A percentile compares a stretch with the other conserved stretches of the same genome.
These are phyloP conservation scores for Cephonodes hylas DNA, from an alignment of 2,888 invertebrate species.

Conservation along the genomic window DNA sequence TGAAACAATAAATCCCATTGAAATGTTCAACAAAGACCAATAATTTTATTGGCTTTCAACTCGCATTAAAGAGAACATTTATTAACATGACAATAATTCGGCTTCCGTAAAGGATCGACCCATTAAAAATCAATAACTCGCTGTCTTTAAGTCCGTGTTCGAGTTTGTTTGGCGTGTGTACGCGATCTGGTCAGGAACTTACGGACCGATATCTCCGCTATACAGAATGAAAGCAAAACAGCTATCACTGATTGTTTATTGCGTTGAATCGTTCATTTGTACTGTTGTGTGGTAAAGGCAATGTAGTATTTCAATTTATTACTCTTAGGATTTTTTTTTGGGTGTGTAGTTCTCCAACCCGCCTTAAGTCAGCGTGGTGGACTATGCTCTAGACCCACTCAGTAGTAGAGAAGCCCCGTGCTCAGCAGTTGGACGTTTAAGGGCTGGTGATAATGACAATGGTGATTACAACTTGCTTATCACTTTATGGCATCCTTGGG, in stretches of 20 bases:
- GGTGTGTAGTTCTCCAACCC: no score
- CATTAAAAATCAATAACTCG: conserved; percentile 55
- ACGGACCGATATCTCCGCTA: conserved; percentile 51
- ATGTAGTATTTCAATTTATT: neutral
- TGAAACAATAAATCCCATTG: neutral
- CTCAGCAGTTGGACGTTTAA: no score
- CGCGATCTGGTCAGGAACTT: conserved; percentile 47
- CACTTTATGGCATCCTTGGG: no score
- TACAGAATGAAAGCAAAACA: conserved; percentile 58
- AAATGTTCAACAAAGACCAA: neutral
- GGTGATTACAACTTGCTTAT: no score
- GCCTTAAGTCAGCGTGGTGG: no score
- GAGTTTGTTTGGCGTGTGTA: neutral
- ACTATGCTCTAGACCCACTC: no score
- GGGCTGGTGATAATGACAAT: no score
- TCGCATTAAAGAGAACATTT: neutral
- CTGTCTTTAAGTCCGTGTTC: conserved; percentile 27
- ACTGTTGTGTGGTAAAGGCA: conserved; percentile 35
- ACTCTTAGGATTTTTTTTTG: no score
- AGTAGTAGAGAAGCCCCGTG: no score
- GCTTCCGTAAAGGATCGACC: conserved; percentile 24
- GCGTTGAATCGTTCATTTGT: conserved; percentile 72
- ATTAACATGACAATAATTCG: conserved; percentile 5
- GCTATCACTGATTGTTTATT: conserved; percentile 64
- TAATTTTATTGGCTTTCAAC: neutral